Evolutionary conservation across 1,140 invertebrate species (phyloP), one percentile per base, ranked within the genome.

Genomic region (Brachionus sp.): DNA sequence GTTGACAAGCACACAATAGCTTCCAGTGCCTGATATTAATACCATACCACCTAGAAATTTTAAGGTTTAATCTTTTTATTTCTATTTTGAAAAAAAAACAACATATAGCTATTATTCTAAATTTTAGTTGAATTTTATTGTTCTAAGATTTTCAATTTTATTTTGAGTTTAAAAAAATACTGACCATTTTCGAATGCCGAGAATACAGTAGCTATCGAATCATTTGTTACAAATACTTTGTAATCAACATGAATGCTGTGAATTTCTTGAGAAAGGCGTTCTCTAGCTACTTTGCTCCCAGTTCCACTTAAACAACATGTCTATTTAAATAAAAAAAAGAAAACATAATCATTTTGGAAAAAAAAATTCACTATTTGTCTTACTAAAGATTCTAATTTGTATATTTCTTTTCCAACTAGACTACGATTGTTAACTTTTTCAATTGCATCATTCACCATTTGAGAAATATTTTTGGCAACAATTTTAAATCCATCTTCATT

Each of bases 11-110:
- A 87, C 86, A 85, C 90, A 90, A 78, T 98, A 97, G 5, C 95
- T 96, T 0, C 96, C 96, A 0, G 96, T 98, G 9, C 97, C 97
- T 84, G 94, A 92, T 85, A 99, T 98, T 29, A 98, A 87, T 16
- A 97, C 95, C 84, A 98, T 91, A 10, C 97, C 97, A 83, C 92
- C 92, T 92, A 85, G 16, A 16, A 33, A 16, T 2, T 5, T 70
- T 29, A 44, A 70, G n/a, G n/a, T 70, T 57, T 25, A 57, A 9
- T 53, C 7, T 53, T 0, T 53, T 23, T 23, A 53, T 53, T 19
- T 53, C 0, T 19, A 2, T 29, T 29, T 29, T 2, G 29, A 29
- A 3, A 29, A 29, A 29, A 29, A 29, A 29, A 29, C 1, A 29
- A 29, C 29, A 29, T 29, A 29, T 29, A 29, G 29, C 29, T 29